Evolutionary conservation across 2,797 vertebrate genomes (phyloP).

Genomic region (Eptatretus atami): DNA sequence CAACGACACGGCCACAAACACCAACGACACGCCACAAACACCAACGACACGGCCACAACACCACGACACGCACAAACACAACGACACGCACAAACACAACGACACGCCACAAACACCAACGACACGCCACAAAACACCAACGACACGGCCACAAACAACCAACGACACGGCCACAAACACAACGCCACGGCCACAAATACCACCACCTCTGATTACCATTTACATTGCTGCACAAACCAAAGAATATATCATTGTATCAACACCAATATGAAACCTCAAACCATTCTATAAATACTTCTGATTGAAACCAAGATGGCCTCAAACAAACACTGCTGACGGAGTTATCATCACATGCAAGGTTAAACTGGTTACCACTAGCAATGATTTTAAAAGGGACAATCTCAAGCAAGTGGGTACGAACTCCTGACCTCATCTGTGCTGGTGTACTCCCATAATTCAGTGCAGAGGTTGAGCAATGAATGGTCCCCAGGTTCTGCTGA

Average conservation of each 20-base stretch:
- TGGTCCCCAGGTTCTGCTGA: constrained; percentile 85
- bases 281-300: neutral
- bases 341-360: too few relatives aligned
- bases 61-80: neutral
- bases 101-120: neutral
- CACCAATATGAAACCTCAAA: neutral
- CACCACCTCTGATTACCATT: neutral
- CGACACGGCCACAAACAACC: neutral
- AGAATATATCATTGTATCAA: neutral
- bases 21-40: too few relatives aligned
- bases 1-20: too few relatives aligned
- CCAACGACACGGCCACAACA: neutral
- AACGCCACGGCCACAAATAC: neutral
- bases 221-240: neutral
- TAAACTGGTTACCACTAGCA: too few relatives aligned
- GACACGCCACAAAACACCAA: neutral
- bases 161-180: neutral
- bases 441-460: constrained; percentile 70
- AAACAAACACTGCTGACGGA: too few relatives aligned
- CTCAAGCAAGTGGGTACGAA: neutral
- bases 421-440: constrained; percentile 42
- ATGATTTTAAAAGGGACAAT: too few relatives aligned
- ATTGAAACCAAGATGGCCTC: too few relatives aligned
- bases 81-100: too few relatives aligned
- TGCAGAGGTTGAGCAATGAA: constrained; percentile 82